Conservation (phyloP, 2,888 invertebrate species). For the Diarsia rubi region DNA sequence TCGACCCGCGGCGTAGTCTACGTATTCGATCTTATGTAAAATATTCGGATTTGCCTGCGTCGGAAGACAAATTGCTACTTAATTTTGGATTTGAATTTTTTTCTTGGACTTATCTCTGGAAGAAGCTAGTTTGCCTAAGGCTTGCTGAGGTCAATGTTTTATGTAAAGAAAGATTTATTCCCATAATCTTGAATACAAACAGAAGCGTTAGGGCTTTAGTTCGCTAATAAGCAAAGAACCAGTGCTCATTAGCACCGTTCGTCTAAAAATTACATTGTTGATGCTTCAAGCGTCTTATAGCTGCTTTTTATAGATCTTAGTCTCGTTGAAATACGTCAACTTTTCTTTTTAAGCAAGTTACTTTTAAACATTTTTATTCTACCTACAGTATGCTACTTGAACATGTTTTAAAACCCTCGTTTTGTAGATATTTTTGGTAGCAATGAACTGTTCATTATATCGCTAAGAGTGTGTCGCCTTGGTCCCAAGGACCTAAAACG, state of each 20-base stretch:
- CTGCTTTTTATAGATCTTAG: background rate
- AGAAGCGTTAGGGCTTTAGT: background rate
- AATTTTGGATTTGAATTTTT: conserved; percentile 59
- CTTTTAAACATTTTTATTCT: too few relatives aligned
- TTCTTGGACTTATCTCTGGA: conserved; percentile 43
- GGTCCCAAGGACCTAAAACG: background rate
- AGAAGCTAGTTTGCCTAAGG: conserved; percentile 36
- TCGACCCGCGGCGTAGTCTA: conserved; percentile 50
- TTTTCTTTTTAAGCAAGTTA: background rate
- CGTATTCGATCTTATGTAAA: conserved; percentile 63
- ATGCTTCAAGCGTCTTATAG: background rate
- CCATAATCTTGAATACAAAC: conserved; percentile 8
- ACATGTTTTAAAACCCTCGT: background rate
- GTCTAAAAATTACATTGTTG: background rate
- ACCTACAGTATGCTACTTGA: too few relatives aligned
- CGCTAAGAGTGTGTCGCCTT: background rate
- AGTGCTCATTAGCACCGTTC: background rate
- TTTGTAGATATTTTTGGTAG: background rate
- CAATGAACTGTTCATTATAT: background rate
- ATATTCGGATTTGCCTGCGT: conserved; percentile 58
- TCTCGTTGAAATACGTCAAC: background rate
- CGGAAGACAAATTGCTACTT: conserved; percentile 64
- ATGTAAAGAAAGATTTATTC: conserved; percentile 25
- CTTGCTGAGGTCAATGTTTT: conserved; percentile 26
- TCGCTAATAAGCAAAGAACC: background rate